Base-by-base conservation (phyloP, 1,140 invertebrate genomes). In the Stegodyphus dumicola region DNA sequence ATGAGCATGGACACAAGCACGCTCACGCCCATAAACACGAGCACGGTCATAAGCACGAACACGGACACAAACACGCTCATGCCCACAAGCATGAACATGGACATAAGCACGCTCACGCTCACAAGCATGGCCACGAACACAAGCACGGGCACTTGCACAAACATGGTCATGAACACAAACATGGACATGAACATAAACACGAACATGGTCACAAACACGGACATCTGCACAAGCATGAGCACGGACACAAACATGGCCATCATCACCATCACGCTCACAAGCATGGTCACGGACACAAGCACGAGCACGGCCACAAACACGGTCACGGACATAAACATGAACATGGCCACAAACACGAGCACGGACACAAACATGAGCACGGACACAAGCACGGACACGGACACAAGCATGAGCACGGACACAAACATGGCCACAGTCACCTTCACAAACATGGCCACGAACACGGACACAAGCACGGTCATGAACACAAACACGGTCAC, bases 241-340 rank as follows among this genome's bases (percentile, higher is more conserved):
- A 86, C 67, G 54, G 81, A 7, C 85, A 86, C 13, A 66, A 13
- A 2, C 77, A 86, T 7, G 67, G 48, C 0, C 85, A 86, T 17
- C 65, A 76, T 11, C 85, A 86, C 11, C 65, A 51, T 5, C 85
- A 86, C 48, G 85, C 52, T n/a, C 85, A 86, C 49, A 69, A 86
- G 15, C 85, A 86, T 17, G 85, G 53, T 9, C 85, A 86, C 60
- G 53, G 49, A 3, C 85, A 86, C 64, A 73, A 73, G 10, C 85
- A 86, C 51, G 65, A 65, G 1, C 85, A 86, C 54, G 69, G 48
- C 6, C 85, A 86, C 33, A 80, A 86, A 15, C 85, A 86, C 64
- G 85, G 53, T 0, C 85, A 86, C 56, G 65, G 33, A 9, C 85
- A 86, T 71, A 77, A 77, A 6, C 77, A 85, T 18, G 65, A 18